Conservation (phyloP, 2,888 invertebrate species). For the Volucella inanis region DNA sequence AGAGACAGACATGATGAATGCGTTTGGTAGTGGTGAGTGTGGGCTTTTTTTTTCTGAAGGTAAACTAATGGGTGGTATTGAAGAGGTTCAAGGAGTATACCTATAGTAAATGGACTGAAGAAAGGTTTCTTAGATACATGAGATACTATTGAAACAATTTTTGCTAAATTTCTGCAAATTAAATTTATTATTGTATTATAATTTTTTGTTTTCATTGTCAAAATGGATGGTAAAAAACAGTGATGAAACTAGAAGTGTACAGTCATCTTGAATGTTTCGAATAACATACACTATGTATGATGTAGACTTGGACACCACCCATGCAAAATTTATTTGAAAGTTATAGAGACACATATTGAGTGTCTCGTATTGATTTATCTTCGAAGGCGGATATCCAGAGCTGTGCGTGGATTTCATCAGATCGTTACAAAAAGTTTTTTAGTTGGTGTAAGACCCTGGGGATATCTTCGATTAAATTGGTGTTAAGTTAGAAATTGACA, state of each 20-base stretch:
- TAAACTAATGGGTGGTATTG: conserved; percentile 8
- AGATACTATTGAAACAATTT: no score
- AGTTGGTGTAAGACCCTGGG: conserved; percentile 15
- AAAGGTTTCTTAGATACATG: conserved; percentile 10
- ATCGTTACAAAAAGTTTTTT: background rate
- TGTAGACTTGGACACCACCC: no score
- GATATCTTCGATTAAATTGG: conserved; percentile 6
- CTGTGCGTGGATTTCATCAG: conserved; percentile 4
- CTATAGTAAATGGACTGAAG: conserved; percentile 10
- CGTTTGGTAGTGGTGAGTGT: conserved; percentile 10
- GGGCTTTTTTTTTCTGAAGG: background rate
- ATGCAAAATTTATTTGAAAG: no score
- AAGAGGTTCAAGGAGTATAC: conserved; percentile 32
- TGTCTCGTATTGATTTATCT: background rate
- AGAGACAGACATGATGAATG: conserved; percentile 36
- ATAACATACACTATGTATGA: no score
- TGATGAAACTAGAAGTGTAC: no score
- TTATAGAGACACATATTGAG: background rate
- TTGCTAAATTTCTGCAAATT: conserved; percentile 5
- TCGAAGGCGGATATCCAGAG: no score
- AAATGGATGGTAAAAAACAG: no score
- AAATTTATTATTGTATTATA: background rate
- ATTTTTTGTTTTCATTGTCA: background rate
- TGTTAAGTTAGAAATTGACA: background rate
- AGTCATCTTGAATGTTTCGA: no score